Base-by-base conservation (phyloP, 2,888 invertebrate species). In the Acrocera orbiculus region DNA sequence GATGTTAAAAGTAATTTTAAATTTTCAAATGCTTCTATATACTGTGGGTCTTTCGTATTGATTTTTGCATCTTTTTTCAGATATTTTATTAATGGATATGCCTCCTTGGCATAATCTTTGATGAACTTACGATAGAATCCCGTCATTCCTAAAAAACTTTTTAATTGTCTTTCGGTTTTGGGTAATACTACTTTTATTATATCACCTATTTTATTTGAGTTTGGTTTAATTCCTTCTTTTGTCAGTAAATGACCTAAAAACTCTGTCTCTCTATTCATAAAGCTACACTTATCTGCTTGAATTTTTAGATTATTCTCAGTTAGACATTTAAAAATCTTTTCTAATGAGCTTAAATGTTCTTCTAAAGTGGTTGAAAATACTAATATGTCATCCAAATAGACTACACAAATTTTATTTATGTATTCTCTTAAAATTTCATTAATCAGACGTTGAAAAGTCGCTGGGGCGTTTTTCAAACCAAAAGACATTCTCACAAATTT, bases 401-500 rank as follows among this genome's bases (percentile, higher is more conserved):
- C 19, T 6, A 19, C 19, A 19, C 19, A 19, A 6, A 19, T 19
- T 11, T 25, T 22, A 32, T 35, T 40, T 7, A 38, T 37, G 9
- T 38, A 15, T 7, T 40, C 36, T 15, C 35, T 14, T 7, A 41
- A 22, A n/a, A 39, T 35, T 3, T 40, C 27, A 28, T 35, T 37
- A 32, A 39, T 38, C 23, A 38, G 13, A 5, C 35, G 16, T 28
- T 41, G 37, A 19, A 38, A 40, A 8, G 40, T 36, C 5, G 27
- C 24, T 4, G 34, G 32, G 9, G 34, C 36, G 10, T 36, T 34
- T n/a, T 36, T 27, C 8, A 34, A 32, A 3, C 37, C 37, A 30
- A 41, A 38, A 15, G 34, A 34, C 42, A 42, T 40, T 14, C 37
- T 29, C 6, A 34, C 17, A 23, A 28, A 42, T 34, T 40, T 36